Percentiles rank a stretch among this genome's conserved stretches.
Conservation (phyloP, 2,113 vertebrate genomes). For the Callopanchax toddi region DNA sequence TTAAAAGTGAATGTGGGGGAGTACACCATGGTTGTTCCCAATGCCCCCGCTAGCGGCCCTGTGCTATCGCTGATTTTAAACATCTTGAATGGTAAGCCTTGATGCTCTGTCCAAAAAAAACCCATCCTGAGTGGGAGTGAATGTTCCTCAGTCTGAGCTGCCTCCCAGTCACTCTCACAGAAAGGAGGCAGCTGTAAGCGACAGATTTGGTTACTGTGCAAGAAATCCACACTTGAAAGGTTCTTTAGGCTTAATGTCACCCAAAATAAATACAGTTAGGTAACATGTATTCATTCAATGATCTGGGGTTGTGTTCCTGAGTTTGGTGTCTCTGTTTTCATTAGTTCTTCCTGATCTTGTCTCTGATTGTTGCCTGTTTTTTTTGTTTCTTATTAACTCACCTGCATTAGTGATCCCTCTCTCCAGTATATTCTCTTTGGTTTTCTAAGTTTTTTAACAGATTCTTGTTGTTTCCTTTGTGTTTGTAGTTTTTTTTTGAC, state of each 20-base stretch:
- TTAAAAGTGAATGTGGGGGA: conserved; percentile 80
- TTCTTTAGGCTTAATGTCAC: conserved; percentile 18
- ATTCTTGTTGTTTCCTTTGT: not conserved
- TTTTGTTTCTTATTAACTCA: not conserved
- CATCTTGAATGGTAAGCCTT: conserved; percentile 87
- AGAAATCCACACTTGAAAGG: conserved; percentile 23
- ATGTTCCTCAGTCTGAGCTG: conserved; percentile 41
- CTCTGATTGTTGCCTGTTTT: no score
- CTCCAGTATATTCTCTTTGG: no score
- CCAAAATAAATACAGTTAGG: not conserved
- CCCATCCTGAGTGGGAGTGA: conserved; percentile 53
- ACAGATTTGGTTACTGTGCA: conserved; percentile 15
- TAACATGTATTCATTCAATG: no score
- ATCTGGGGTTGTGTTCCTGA: no score
- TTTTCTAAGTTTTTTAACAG: no score
- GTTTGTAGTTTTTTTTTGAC: not conserved
- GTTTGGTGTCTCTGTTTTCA: no score
- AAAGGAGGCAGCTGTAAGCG: conserved; percentile 27
- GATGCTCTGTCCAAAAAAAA: conserved; percentile 54
- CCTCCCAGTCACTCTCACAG: conserved; percentile 35
- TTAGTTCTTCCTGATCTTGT: no score
- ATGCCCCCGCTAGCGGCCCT: conserved; percentile 88
- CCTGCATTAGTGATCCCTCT: not conserved
- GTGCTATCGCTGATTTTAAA: conserved; percentile 92
- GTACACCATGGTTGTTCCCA: conserved; percentile 82